phyloP scores from a whole-genome alignment of 1,140 invertebrate species.

The Acyrthosiphon pisum region DNA sequence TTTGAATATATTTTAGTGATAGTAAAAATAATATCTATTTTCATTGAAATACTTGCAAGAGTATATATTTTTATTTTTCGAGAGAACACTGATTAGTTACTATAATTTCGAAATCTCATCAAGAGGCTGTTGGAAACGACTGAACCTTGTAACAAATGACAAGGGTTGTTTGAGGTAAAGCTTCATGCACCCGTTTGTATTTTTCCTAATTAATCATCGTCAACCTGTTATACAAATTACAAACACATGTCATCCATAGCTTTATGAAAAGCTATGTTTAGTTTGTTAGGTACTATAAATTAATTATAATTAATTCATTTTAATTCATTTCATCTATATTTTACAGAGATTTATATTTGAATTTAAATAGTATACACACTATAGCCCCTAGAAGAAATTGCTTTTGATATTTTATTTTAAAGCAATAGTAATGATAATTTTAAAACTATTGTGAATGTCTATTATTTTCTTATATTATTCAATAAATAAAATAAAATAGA shows the following conservation, averaged over 20 bases:
- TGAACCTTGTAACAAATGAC: background rate
- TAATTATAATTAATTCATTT: no score
- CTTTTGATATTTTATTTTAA: background rate
- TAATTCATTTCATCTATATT: no score
- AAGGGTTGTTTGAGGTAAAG: background rate
- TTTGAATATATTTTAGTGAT: background rate
- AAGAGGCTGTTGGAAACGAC: conserved; percentile 2
- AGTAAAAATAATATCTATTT: background rate
- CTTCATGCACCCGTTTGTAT: background rate
- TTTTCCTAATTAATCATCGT: conserved; percentile 6
- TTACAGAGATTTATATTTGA: background rate
- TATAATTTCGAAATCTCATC: background rate
- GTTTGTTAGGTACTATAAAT: background rate
- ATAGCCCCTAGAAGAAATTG: background rate
- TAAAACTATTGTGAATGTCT: background rate
- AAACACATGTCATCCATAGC: background rate
- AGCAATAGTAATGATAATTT: background rate
- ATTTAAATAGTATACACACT: background rate
- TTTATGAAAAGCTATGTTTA: background rate
- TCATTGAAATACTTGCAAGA: background rate
- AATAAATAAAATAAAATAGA: background rate
- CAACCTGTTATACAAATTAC: background rate
- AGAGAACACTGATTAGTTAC: background rate
- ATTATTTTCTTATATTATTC: background rate
- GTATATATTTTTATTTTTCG: background rate